Evolutionary conservation across 1,140 invertebrate genomes (phyloP).

Genomic region (Dufourea novaeangliae): DNA sequence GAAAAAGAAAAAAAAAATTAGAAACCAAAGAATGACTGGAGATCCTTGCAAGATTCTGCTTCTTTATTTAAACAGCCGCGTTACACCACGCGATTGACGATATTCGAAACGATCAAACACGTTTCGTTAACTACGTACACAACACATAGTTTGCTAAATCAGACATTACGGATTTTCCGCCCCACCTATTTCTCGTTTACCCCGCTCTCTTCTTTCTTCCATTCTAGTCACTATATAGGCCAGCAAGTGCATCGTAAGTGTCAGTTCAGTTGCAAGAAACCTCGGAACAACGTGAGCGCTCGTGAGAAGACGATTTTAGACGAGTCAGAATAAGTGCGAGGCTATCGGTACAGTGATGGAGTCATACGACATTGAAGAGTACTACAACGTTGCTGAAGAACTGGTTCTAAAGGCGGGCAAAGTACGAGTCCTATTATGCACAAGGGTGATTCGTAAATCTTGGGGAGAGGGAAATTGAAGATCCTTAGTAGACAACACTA

Average conservation of each 20-base stretch:
- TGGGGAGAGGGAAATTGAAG: not conserved
- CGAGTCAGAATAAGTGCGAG: constrained; percentile 4
- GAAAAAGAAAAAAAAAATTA: not conserved
- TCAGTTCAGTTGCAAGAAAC: constrained; percentile 17
- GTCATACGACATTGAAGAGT: constrained; percentile 76
- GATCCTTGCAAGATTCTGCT: not conserved
- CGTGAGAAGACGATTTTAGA: not conserved
- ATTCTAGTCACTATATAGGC: constrained; percentile 35
- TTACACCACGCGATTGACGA: not conserved
- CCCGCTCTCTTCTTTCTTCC: constrained; percentile 40
- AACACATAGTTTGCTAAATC: not conserved
- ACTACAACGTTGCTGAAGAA: constrained; percentile 74
- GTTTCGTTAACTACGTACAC: not conserved
- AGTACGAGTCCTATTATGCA: constrained; percentile 68
- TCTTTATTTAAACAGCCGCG: not conserved
- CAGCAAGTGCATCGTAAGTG: constrained; percentile 16
- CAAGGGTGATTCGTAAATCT: not conserved
- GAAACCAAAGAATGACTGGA: not conserved
- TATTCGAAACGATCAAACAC: not conserved
- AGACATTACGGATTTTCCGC: constrained; percentile 15
- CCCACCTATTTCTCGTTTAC: constrained; percentile 11
- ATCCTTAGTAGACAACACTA: not conserved
- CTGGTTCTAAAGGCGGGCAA: constrained; percentile 81
- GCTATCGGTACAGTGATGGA: constrained; percentile 48
- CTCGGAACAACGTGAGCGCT: not conserved